Base-by-base conservation (phyloP, 2,113 vertebrate species). In the Oxyura jamaicensis region DNA sequence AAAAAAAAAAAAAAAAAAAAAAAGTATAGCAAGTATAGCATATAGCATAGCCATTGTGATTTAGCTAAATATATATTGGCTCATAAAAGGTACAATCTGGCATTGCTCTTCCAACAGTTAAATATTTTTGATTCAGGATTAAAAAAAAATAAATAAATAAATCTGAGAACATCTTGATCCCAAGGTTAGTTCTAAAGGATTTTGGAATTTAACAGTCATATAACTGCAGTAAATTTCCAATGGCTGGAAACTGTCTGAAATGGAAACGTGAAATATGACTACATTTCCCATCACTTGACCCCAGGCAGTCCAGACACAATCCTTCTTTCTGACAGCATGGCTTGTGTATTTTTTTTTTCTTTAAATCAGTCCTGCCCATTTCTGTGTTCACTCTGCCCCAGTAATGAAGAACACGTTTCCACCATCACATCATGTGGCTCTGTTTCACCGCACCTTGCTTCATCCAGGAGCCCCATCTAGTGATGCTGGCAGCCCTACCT, bases 91-190 rank as follows among this genome's bases (percentile, higher is more conserved):
- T 56, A 52, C 6, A 79, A 85, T 22, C 78, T 92, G 69, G 68
- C 73, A 81, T n/a, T 84, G 33, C 22, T 75, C 29, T 65, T 83
- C 77, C 10, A 10, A 33, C 90, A 91, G 44, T 71, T 93, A 86
- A 76, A 58, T 83, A 53, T 90, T 91, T 85, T 77, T 88, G 50
- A 71, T 63, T 60, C 14, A 3, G 10, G 8, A 56, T 48, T 48
- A 42, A 62, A 25, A 53, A 56, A 17, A 46, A 46, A 19, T 46
- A 46, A 46, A 46, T 46, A 76, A 80, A 48, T 48, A 46, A 14
- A 50, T 39, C 33, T 65, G 65, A 91, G 88, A 83, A 95, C 88
- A 88, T 78, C 84, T 94, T 94, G 92, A 90, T 92, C 75, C 46
- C 63, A 90, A 80, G 35, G n/a, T 65, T 55, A 67, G 11, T 72